These are phyloP conservation scores for Thelaira solivaga DNA, from an alignment of 2,888 invertebrate genomes.

Conservation along the genomic window DNA sequence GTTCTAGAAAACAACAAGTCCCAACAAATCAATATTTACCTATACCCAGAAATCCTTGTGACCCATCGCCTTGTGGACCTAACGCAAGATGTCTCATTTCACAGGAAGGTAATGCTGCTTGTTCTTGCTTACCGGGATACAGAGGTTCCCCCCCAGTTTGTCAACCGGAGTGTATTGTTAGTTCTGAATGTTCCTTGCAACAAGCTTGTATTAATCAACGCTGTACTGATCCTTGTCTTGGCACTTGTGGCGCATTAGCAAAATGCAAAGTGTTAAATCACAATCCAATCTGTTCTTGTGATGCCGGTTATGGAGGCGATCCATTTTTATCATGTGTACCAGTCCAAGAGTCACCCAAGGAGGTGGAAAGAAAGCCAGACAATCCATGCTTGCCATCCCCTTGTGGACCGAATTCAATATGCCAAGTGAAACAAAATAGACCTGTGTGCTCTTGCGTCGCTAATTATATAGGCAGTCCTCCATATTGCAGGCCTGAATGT, in stretches of 20 bases:
- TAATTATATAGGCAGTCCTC: slow-evolving; percentile 88
- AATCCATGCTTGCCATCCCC: slow-evolving; percentile 82
- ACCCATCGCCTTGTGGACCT: slow-evolving; percentile 89
- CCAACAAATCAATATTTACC: slow-evolving; percentile 74
- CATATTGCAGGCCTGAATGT: slow-evolving; percentile 89
- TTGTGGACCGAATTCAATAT: slow-evolving; percentile 89
- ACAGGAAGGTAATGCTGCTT: slow-evolving; percentile 84
- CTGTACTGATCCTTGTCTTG: slow-evolving; percentile 90
- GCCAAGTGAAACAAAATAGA: slow-evolving; percentile 86
- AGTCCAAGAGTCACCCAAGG: slow-evolving; percentile 68
- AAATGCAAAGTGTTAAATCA: slow-evolving; percentile 89
- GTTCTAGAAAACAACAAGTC: slow-evolving; percentile 78
- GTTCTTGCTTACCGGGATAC: slow-evolving; percentile 87
- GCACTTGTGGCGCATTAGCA: slow-evolving; percentile 87
- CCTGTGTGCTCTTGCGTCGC: slow-evolving; percentile 89
- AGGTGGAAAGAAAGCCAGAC: slow-evolving; percentile 72
- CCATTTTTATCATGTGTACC: slow-evolving; percentile 84
- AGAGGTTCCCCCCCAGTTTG: slow-evolving; percentile 89
- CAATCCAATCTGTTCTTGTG: slow-evolving; percentile 90
- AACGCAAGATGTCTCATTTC: slow-evolving; percentile 86
- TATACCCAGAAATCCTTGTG: slow-evolving; percentile 82
- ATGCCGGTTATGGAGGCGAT: slow-evolving; percentile 86
- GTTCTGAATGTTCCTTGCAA: slow-evolving; percentile 87
- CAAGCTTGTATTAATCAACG: slow-evolving; percentile 88
- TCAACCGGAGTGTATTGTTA: slow-evolving; percentile 90